Evolutionary conservation across 2,113 vertebrate genomes (phyloP).

Genomic region (Turdus rufiventris): DNA sequence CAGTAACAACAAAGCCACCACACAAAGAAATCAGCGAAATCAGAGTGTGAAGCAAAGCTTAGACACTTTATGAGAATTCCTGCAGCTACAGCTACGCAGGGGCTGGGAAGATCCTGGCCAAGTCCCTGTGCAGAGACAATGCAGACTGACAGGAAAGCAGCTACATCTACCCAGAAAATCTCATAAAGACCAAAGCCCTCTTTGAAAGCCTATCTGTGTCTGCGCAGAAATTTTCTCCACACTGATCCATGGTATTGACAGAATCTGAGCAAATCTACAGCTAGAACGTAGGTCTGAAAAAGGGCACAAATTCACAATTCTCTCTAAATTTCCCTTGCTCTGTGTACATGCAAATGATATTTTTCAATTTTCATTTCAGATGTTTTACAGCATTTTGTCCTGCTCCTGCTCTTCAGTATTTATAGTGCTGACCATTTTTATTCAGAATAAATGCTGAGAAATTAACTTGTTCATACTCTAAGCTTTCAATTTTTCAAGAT

Average conservation of each 20-base stretch:
- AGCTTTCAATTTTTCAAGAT: not conserved
- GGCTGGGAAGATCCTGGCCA: not conserved
- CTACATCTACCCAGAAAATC: not conserved
- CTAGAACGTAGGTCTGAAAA: not conserved
- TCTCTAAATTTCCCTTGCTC: not conserved
- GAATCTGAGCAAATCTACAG: not conserved
- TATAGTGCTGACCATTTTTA: not conserved
- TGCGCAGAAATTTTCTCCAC: not conserved
- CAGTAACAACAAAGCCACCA: too few species aligned
- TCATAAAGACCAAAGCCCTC: not conserved
- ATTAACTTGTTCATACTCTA: not conserved
- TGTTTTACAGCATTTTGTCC: not conserved
- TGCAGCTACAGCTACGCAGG: not conserved
- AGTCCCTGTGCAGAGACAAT: not conserved
- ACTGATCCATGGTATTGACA: fast-evolving
- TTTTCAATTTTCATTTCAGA: not conserved
- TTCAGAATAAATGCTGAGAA: not conserved
- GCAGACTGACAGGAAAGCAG: not conserved
- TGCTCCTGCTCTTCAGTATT: not conserved
- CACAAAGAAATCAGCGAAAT: not conserved
- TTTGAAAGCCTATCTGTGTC: not conserved
- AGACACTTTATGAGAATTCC: not conserved
- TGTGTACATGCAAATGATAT: not conserved
- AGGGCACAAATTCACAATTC: not conserved
- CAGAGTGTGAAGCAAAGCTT: not conserved